Evolutionary conservation across 2,888 invertebrate species (phyloP).

Genomic region (Drosophila atripex): DNA sequence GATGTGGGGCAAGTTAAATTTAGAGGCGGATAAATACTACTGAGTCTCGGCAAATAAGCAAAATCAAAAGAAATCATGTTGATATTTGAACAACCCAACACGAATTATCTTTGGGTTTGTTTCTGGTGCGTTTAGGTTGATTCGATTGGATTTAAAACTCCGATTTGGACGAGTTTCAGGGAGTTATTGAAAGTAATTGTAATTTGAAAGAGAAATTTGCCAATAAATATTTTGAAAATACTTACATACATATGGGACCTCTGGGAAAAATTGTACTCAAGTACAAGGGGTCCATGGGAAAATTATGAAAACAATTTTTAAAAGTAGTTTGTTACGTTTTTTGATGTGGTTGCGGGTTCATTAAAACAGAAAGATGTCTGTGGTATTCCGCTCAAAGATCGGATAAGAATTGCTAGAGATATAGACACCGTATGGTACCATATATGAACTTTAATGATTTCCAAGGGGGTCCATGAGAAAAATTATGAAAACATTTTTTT

Average conservation of each 20-base stretch:
- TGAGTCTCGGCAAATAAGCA: constrained; percentile 41
- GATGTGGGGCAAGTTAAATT: constrained; percentile 70
- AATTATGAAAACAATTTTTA: too few species aligned
- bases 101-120: constrained; percentile 52
- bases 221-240: neutral
- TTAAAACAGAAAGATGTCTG: too few species aligned
- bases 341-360: too few species aligned
- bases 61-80: constrained; percentile 71
- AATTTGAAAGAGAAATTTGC: neutral
- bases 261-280: neutral
- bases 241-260: neutral
- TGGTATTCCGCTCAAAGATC: too few species aligned
- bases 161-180: neutral
- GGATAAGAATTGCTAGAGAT: too few species aligned
- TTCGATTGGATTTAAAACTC: constrained; percentile 43
- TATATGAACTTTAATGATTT: too few species aligned
- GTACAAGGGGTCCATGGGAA: too few species aligned
- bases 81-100: constrained; percentile 60
- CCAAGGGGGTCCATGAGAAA: too few species aligned
- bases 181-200: neutral
- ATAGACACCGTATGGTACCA: too few species aligned
- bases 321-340: too few species aligned
- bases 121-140: constrained; percentile 34
- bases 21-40: constrained; percentile 57
- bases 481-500: too few species aligned